Percentiles rank a stretch among this genome's conserved stretches.
These are phyloP conservation scores for Cygnus atratus DNA, from an alignment of 2,113 vertebrate genomes.

Conservation along the genomic window DNA sequence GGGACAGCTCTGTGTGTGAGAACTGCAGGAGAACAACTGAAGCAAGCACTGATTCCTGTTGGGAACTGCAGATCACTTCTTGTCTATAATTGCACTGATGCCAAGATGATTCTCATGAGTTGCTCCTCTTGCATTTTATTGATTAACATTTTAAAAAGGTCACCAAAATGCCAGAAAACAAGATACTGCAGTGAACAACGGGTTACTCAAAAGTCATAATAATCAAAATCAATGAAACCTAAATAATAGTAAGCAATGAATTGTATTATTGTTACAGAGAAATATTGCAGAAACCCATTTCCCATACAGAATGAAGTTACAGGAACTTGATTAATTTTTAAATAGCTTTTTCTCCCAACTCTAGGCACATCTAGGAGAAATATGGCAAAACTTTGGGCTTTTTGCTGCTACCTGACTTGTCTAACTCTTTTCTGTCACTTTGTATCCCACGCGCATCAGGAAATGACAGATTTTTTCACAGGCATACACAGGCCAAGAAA, in stretches of 20 bases:
- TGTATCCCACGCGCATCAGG: conserved; percentile 46
- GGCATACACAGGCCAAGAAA: conserved; percentile 45
- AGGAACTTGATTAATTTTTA: neutral
- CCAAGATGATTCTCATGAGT: neutral
- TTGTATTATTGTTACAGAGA: neutral
- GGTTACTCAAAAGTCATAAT: neutral
- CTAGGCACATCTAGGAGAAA: neutral
- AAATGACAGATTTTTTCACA: conserved; percentile 60
- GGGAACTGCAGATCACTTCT: neutral
- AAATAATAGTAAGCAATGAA: neutral
- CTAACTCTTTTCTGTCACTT: conserved; percentile 57
- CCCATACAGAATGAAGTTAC: neutral
- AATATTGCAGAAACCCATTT: neutral
- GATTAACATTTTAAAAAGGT: neutral
- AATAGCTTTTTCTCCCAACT: neutral
- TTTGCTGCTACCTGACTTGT: conserved; percentile 48
- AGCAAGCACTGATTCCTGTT: accelerated
- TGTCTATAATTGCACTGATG: neutral
- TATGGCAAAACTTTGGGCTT: neutral
- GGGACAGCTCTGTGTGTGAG: neutral
- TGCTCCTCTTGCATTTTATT: neutral
- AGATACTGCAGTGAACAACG: neutral
- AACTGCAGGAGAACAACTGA: neutral
- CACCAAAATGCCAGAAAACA: neutral
- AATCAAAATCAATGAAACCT: neutral